Conservation (phyloP, 2,113 vertebrate genomes). For the Sinocyclocheilus rhinocerous region DNA sequence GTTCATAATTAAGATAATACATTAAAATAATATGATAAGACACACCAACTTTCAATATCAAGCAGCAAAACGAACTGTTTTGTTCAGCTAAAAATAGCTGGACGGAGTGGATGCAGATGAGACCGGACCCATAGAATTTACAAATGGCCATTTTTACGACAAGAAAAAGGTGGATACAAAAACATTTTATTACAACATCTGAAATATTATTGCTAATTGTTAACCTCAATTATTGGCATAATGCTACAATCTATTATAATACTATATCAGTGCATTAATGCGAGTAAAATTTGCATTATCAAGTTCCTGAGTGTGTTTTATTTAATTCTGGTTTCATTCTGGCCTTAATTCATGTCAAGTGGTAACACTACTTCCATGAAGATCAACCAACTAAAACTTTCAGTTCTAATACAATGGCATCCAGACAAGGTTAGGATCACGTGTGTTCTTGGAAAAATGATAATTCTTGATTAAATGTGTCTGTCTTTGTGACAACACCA, state of each 20-base stretch:
- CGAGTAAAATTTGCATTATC: background rate
- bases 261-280: background rate
- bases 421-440: background rate
- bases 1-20: no score
- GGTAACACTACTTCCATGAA: background rate
- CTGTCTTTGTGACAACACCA: no score
- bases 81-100: no score
- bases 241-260: background rate
- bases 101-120: no score
- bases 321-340: background rate
- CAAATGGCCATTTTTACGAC: no score
- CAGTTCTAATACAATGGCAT: background rate
- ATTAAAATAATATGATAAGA: no score
- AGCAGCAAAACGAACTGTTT: no score
- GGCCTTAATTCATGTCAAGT: background rate
- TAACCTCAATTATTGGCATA: no score
- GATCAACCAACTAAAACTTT: background rate
- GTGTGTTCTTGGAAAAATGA: no score
- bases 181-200: background rate
- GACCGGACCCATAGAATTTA: no score
- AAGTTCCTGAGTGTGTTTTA: background rate
- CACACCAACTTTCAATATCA: no score
- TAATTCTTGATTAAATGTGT: no score
- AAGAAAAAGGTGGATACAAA: background rate
- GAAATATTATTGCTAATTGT: background rate